phyloP scores from a whole-genome alignment of 1,140 invertebrate species.

The Arctopsyche grandis region DNA sequence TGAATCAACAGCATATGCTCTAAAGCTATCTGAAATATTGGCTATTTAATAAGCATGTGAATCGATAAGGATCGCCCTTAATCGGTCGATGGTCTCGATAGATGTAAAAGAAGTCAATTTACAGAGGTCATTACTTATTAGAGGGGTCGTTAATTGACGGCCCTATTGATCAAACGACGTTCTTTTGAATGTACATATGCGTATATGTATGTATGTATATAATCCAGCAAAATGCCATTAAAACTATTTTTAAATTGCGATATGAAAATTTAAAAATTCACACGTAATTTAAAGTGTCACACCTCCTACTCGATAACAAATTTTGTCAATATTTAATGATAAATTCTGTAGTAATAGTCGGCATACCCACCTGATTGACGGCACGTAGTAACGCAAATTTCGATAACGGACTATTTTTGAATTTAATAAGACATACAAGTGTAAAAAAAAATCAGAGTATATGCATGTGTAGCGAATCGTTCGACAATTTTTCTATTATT shows the following conservation, averaged over 20 bases:
- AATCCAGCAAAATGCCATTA: not conserved
- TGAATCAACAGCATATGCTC: too few species aligned
- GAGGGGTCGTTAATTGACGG: conserved; percentile 10
- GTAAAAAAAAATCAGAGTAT: too few species aligned
- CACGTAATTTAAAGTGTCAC: not conserved
- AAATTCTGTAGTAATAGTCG: not conserved
- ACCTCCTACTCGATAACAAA: not conserved
- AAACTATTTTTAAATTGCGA: not conserved
- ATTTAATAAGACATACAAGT: too few species aligned
- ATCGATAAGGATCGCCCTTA: too few species aligned
- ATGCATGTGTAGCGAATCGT: too few species aligned
- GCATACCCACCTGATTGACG: too few species aligned
- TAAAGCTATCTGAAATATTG: too few species aligned
- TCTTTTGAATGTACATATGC: not conserved
- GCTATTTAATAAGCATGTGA: too few species aligned
- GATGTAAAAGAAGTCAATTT: conserved; percentile 13
- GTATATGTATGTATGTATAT: not conserved
- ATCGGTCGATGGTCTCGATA: not conserved
- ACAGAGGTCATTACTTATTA: conserved; percentile 7
- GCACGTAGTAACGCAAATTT: too few species aligned
- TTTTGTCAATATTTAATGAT: conserved; percentile 12
- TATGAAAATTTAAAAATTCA: not conserved
- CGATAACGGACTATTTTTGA: too few species aligned
- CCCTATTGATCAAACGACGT: not conserved
- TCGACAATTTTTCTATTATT: too few species aligned